phyloP scores from a whole-genome alignment of 2,888 invertebrate genomes.

The Heterodera filipjevi region DNA sequence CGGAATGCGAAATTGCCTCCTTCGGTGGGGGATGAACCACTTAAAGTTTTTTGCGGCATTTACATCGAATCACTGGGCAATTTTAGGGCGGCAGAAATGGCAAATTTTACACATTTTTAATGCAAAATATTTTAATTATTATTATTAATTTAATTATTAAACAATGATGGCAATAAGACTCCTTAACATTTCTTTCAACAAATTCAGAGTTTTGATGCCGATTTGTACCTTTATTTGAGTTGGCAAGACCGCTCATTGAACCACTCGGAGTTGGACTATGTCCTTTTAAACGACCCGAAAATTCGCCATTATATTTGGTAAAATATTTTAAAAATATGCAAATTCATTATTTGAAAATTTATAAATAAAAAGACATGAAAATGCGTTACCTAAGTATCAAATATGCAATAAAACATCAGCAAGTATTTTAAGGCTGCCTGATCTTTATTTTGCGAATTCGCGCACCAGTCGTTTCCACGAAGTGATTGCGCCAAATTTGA shows the following conservation, averaged over 20 bases:
- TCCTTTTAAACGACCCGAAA: conserved; percentile 41
- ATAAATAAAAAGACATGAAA: too few relatives aligned
- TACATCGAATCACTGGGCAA: conserved; percentile 47
- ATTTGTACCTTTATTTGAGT: conserved; percentile 43
- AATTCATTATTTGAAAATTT: not conserved
- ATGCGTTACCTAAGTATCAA: too few relatives aligned
- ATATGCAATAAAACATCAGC: not conserved
- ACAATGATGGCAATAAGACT: not conserved
- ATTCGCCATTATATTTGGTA: conserved; percentile 39
- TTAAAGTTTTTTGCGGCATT: conserved; percentile 45
- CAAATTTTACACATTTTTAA: conserved; percentile 9
- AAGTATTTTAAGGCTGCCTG: conserved; percentile 17
- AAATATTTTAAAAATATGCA: not conserved
- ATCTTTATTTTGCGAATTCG: conserved; percentile 27
- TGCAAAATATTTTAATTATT: not conserved
- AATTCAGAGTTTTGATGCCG: conserved; percentile 46
- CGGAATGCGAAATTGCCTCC: conserved; percentile 41
- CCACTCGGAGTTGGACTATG: conserved; percentile 38
- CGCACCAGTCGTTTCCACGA: conserved; percentile 39
- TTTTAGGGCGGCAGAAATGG: conserved; percentile 44
- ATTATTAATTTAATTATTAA: not conserved
- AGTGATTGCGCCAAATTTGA: conserved; percentile 58
- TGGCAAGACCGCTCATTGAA: conserved; percentile 41
- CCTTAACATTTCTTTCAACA: conserved; percentile 29
- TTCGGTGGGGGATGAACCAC: conserved; percentile 30